phyloP scores from a whole-genome alignment of 1,140 invertebrate species.

The Leptonema lineaticorne region DNA sequence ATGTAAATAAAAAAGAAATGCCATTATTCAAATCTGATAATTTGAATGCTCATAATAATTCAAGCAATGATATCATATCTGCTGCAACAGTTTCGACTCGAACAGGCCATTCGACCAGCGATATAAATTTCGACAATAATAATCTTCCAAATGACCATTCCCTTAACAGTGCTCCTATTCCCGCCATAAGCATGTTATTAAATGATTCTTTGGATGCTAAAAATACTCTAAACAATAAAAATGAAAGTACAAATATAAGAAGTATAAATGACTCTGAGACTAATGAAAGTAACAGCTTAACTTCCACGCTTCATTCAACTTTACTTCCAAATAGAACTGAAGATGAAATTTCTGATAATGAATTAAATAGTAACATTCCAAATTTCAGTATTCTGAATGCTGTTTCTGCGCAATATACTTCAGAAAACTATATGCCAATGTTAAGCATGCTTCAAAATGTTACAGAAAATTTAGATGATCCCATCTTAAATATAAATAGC shows the following conservation, averaged over 20 bases:
- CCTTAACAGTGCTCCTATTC: slow-evolving; percentile 12
- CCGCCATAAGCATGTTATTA: slow-evolving; percentile 28
- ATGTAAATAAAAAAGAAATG: too few relatives aligned
- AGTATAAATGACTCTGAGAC: neutral
- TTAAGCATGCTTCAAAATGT: slow-evolving; percentile 26
- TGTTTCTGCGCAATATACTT: slow-evolving; percentile 5
- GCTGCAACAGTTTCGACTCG: too few relatives aligned
- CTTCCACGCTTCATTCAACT: too few relatives aligned
- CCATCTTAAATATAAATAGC: slow-evolving; percentile 44
- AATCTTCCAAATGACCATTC: slow-evolving; percentile 10
- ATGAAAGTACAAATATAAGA: neutral
- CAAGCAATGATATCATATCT: slow-evolving; percentile 9
- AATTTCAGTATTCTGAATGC: slow-evolving; percentile 31
- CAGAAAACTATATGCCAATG: slow-evolving; percentile 26
- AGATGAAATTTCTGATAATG: neutral
- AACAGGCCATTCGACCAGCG: too few relatives aligned
- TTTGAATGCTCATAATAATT: too few relatives aligned
- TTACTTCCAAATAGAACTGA: too few relatives aligned
- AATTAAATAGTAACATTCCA: slow-evolving; percentile 22
- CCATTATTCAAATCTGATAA: too few relatives aligned
- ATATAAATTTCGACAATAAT: too few relatives aligned
- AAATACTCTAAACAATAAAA: neutral
- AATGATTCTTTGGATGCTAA: neutral
- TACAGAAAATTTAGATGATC: neutral
- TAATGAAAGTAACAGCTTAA: neutral